Evolutionary conservation across 2,113 vertebrate genomes (phyloP).

Genomic region (Microcebus lehilahytsara): DNA sequence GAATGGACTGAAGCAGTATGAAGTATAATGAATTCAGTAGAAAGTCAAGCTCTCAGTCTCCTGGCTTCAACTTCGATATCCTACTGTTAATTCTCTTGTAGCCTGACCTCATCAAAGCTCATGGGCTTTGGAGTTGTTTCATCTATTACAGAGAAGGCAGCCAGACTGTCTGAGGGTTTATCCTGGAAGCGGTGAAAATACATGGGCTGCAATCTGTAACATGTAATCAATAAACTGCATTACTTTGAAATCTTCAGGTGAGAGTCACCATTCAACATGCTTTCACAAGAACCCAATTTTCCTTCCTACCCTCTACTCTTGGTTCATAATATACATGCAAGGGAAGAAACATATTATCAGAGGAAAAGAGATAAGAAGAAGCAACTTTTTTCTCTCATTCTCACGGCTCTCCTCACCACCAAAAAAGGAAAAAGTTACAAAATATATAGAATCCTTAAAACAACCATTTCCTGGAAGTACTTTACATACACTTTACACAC

Average conservation of each 20-base stretch:
- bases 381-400: background rate
- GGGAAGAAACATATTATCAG: background rate
- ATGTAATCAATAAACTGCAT: background rate
- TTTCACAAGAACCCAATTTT: background rate
- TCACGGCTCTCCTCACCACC: background rate
- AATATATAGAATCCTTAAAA: background rate
- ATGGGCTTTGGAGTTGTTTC: background rate
- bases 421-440: background rate
- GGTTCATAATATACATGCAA: background rate
- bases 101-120: background rate
- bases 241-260: background rate
- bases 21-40: background rate
- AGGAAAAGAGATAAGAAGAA: background rate
- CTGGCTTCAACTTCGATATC: background rate
- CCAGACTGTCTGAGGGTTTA: background rate
- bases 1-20: background rate
- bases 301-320: background rate
- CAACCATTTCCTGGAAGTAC: background rate
- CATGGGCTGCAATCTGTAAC: background rate
- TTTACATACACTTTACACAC: background rate
- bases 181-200: background rate
- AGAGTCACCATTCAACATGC: background rate
- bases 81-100: background rate
- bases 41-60: background rate
- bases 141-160: background rate